Evolutionary conservation across 2,113 vertebrate genomes (phyloP).

Genomic region (Alethe castanea): DNA sequence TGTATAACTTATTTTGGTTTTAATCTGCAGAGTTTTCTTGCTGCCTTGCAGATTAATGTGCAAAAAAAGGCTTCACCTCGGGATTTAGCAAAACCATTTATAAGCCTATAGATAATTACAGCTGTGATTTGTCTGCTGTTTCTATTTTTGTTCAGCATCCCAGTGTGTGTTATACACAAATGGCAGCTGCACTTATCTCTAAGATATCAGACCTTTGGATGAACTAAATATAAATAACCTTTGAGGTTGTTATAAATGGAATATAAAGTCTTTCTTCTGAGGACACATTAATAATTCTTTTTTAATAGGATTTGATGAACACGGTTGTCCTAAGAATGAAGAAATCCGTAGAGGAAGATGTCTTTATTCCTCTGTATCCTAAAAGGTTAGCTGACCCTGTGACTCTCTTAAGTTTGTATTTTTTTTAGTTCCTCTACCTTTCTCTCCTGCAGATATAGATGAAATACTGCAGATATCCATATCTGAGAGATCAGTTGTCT

Average conservation of each 20-base stretch:
- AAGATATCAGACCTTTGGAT: background rate
- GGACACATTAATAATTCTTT: background rate
- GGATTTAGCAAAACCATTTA: background rate
- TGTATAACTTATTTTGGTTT: background rate
- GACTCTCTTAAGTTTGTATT: background rate
- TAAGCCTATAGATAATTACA: background rate
- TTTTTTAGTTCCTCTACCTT: background rate
- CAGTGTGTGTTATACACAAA: background rate
- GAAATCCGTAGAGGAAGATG: constrained; percentile 86
- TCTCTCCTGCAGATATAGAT: background rate
- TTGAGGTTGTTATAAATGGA: background rate
- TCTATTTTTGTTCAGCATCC: background rate
- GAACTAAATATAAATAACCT: background rate
- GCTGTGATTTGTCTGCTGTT: background rate
- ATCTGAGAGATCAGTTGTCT: background rate
- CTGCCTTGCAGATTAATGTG: background rate
- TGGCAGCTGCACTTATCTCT: background rate
- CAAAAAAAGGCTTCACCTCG: background rate
- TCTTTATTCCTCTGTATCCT: constrained; percentile 90
- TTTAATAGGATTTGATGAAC: constrained; percentile 78
- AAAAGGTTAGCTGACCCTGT: constrained; percentile 53
- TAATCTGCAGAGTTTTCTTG: background rate
- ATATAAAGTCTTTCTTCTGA: background rate
- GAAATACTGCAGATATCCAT: background rate
- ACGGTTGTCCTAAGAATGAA: constrained; percentile 77